These are phyloP conservation scores for Merluccius polli DNA, from an alignment of 2,797 vertebrate genomes.

Conservation along the genomic window DNA sequence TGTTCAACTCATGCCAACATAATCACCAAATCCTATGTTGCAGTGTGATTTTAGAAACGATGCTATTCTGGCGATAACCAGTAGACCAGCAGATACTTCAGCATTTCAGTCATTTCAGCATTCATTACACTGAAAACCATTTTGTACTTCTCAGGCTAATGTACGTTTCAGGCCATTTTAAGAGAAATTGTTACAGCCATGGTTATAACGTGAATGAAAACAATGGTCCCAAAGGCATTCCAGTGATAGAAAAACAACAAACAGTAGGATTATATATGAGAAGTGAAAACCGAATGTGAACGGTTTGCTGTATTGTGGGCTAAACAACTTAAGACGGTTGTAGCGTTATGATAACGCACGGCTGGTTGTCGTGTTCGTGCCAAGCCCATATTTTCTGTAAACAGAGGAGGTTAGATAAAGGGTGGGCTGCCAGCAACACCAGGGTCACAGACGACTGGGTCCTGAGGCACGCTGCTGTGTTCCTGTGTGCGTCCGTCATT, in stretches of 20 bases:
- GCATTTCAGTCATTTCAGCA: neutral
- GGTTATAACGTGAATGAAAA: too few relatives aligned
- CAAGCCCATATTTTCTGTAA: neutral
- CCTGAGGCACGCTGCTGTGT: neutral
- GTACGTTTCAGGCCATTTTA: neutral
- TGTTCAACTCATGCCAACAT: neutral
- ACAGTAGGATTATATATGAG: neutral
- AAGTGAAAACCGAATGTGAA: neutral
- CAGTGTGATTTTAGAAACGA: neutral
- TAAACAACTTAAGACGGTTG: neutral
- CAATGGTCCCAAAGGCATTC: neutral
- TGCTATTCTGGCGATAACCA: neutral
- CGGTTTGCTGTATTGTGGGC: neutral
- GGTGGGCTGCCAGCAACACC: neutral
- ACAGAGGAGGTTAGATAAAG: constrained; percentile 15
- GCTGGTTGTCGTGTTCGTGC: neutral
- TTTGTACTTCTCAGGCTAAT: neutral
- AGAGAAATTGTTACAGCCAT: neutral
- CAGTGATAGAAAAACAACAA: neutral
- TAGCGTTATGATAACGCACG: neutral
- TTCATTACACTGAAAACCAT: neutral
- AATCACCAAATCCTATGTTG: neutral
- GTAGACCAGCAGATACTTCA: neutral
- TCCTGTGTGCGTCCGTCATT: constrained; percentile 1
- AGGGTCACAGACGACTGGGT: neutral